Evolutionary conservation across 2,113 vertebrate species (phyloP), one percentile per base, ranked within the genome.

Genomic region (Daubentonia madagascariensis): DNA sequence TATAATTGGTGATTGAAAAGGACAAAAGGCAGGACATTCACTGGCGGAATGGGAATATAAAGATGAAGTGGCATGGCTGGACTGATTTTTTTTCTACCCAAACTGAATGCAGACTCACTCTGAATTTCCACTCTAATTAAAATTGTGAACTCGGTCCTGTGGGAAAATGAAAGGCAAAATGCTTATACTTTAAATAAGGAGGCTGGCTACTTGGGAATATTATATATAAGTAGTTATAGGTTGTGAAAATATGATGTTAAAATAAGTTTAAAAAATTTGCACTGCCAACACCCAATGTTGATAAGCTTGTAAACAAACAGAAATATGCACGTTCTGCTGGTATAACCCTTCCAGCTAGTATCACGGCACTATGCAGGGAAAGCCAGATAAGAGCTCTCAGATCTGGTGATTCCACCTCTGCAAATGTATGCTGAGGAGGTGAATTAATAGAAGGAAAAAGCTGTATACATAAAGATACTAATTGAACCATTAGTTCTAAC

Each of bases 41-140:
- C 48, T 23, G 61, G n/a, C 6, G 57, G 54, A 65, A 57, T 3
- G n/a, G 12, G 25, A 61, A 23, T 6, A 13, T 10, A 28, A 76
- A 43, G 32, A 25, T 17, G 70, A 28, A 20, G 20, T 9, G 13
- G 14, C 10, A 18, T 1, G 8, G 57, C 23, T 43, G 48, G 22
- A 61, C 30, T 9, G 52, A 16, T 40, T 32, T 18, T 80, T 78
- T 72, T 45, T 68, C 37, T 50, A n/a, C 43, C 73, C 13, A 45
- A 73, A 52, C 10, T 8, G 0, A 85, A 45, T 3, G 23, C 16
- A 65, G 40, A 67, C 14, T 52, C 37, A n/a, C 67, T 35, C 17
- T n/a, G 73, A 81, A 83, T 78, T 67, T 95, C 61, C 65, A 84
- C 37, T 45, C 32, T 68, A 85, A 97, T 92, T 97, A 83, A 94